Percentiles rank a stretch among this genome's conserved stretches.
Evolutionary conservation across 2,888 invertebrate genomes (phyloP).

Genomic region (Meloe dianella): DNA sequence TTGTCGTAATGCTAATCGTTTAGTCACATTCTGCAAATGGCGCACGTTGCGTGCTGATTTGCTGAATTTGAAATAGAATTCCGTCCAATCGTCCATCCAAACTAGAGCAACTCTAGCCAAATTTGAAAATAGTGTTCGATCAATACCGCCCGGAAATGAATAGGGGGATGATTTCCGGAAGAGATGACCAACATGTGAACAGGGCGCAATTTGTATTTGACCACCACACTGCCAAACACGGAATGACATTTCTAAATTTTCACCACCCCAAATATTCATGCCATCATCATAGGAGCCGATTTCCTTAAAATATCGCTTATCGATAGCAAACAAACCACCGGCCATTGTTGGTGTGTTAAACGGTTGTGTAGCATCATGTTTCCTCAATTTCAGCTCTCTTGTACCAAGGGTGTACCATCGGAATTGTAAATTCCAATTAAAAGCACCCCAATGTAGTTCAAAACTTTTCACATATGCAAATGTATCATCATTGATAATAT

Average conservation of each 20-base stretch:
- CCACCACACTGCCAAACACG: conserved; percentile 97
- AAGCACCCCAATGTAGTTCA: conserved; percentile 97
- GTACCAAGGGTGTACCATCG: conserved; percentile 78
- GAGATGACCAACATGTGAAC: conserved; percentile 92
- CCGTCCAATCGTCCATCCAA: conserved; percentile 98
- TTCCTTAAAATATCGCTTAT: conserved; percentile 84
- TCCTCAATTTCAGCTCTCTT: conserved; percentile 67
- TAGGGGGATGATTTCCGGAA: conserved; percentile 94
- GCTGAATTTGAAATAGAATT: conserved; percentile 89
- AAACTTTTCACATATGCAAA: conserved; percentile 94
- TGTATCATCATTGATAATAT: conserved; percentile 94
- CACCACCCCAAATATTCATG: conserved; percentile 96
- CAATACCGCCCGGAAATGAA: conserved; percentile 91
- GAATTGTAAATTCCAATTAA: conserved; percentile 97
- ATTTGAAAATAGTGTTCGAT: conserved; percentile 87
- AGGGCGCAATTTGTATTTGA: conserved; percentile 86
- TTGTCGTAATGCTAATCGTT: conserved; percentile 67
- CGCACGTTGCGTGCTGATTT: conserved; percentile 68
- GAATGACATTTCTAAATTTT: conserved; percentile 96
- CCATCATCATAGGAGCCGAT: conserved; percentile 74
- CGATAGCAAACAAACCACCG: conserved; percentile 91
- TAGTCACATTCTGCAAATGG: conserved; percentile 67
- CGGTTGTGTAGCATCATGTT: conserved; percentile 70
- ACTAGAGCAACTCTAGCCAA: conserved; percentile 91
- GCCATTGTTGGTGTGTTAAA: conserved; percentile 91